These are phyloP conservation scores for Petrophora chlorosata DNA, from an alignment of 2,888 invertebrate genomes.

Conservation along the genomic window DNA sequence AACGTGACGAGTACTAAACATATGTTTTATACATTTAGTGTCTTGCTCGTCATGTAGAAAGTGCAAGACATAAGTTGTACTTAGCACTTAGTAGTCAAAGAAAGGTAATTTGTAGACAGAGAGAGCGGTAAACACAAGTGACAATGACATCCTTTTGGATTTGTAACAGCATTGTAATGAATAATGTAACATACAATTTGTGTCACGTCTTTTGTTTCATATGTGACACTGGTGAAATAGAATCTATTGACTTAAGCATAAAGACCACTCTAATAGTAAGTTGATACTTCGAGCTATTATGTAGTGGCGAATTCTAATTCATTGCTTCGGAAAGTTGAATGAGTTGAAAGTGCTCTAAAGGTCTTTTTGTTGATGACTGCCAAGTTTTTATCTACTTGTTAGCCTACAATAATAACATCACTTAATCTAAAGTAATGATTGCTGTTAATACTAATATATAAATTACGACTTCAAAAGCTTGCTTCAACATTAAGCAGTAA, in stretches of 20 bases:
- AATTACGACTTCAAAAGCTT: too few relatives aligned
- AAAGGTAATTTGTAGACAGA: conserved; percentile 40
- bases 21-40: too few relatives aligned
- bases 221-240: conserved; percentile 13
- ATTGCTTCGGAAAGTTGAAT: conserved; percentile 39
- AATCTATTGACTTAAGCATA: not conserved
- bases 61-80: conserved; percentile 20
- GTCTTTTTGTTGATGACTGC: conserved; percentile 13
- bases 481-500: too few relatives aligned
- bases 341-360: conserved; percentile 36
- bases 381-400: too few relatives aligned
- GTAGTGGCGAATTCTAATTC: conserved; percentile 9
- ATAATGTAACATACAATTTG: conserved; percentile 29
- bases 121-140: conserved; percentile 39
- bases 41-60: conserved; percentile 8
- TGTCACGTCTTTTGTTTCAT: conserved; percentile 35
- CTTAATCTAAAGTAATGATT: too few relatives aligned
- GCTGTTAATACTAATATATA: too few relatives aligned
- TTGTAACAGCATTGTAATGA: conserved; percentile 38
- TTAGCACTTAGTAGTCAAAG: conserved; percentile 31
- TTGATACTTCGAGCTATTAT: too few relatives aligned
- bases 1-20: not conserved
- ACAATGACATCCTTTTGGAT: conserved; percentile 50
- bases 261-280: too few relatives aligned
- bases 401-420: not conserved